Percentiles rank a stretch among this genome's conserved stretches.
phyloP scores from a whole-genome alignment of 2,888 invertebrate genomes.

The Entomobrya multifasciata region DNA sequence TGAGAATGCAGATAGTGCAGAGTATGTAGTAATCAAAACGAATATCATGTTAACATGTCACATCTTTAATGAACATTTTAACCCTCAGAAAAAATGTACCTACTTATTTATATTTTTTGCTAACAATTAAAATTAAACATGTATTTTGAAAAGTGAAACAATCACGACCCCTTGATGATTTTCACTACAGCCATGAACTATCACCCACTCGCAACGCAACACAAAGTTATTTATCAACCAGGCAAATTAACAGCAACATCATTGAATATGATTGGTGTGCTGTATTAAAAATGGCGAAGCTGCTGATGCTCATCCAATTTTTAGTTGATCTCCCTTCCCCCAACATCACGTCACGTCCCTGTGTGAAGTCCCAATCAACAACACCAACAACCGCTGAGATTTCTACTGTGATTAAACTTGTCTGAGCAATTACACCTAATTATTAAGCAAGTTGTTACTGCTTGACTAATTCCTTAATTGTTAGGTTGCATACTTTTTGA shows the following conservation, averaged over 20 bases:
- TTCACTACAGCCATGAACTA: slow-evolving; percentile 44
- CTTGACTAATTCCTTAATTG: slow-evolving; percentile 68
- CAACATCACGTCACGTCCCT: neutral
- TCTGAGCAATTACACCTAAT: slow-evolving; percentile 60
- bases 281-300: neutral
- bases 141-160: neutral
- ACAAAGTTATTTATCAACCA: slow-evolving; percentile 9
- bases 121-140: slow-evolving; percentile 15
- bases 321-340: neutral
- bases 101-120: neutral
- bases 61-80: slow-evolving; percentile 44
- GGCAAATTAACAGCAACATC: slow-evolving; percentile 5
- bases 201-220: slow-evolving; percentile 36
- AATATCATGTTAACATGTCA: neutral
- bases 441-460: slow-evolving; percentile 51
- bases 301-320: neutral
- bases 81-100: slow-evolving; percentile 7
- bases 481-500: slow-evolving; percentile 38
- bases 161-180: slow-evolving; percentile 5
- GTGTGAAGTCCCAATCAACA: slow-evolving; percentile 41
- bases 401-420: slow-evolving; percentile 49
- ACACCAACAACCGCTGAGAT: slow-evolving; percentile 37
- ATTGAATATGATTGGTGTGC: neutral
- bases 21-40: neutral
- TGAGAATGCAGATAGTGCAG: neutral